These are phyloP conservation scores for Ctenosaura bakeri DNA, from an alignment of 2,797 vertebrate species.

Conservation along the genomic window DNA sequence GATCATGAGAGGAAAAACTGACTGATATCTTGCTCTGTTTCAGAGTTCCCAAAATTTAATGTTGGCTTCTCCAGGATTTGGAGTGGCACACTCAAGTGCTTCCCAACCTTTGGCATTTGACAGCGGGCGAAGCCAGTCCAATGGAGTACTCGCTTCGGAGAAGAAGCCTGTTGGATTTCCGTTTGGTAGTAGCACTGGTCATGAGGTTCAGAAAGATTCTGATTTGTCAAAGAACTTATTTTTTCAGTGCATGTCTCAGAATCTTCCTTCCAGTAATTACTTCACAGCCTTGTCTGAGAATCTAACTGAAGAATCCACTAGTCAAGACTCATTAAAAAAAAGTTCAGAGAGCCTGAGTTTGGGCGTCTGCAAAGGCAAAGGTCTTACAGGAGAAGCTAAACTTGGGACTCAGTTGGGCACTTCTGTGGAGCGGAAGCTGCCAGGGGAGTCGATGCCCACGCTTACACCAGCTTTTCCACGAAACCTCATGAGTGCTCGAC, in stretches of 20 bases:
- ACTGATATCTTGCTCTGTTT: slow-evolving; percentile 65
- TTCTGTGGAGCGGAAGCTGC: slow-evolving; percentile 85
- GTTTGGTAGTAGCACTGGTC: slow-evolving; percentile 84
- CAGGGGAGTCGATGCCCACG: slow-evolving; percentile 86
- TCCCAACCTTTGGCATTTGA: slow-evolving; percentile 83
- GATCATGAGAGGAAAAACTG: slow-evolving; percentile 20
- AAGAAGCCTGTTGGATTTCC: slow-evolving; percentile 89
- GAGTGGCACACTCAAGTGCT: slow-evolving; percentile 82
- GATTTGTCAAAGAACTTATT: slow-evolving; percentile 94
- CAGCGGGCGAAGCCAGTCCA: slow-evolving; percentile 82
- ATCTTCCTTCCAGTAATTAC: slow-evolving; percentile 91
- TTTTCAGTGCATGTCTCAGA: slow-evolving; percentile 98
- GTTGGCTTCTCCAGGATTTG: slow-evolving; percentile 85
- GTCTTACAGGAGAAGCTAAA: slow-evolving; percentile 84
- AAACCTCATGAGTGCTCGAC: slow-evolving; percentile 83
- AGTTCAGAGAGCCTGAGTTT: slow-evolving; percentile 82
- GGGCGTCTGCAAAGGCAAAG: slow-evolving; percentile 78
- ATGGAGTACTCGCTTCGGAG: slow-evolving; percentile 89
- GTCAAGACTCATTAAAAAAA: slow-evolving; percentile 88
- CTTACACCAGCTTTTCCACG: slow-evolving; percentile 89
- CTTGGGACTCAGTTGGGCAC: slow-evolving; percentile 85
- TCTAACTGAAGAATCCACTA: slow-evolving; percentile 88
- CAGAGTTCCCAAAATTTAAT: slow-evolving; percentile 88
- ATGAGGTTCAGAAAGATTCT: slow-evolving; percentile 86
- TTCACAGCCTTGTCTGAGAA: slow-evolving; percentile 93